Base-by-base conservation (phyloP, 1,140 invertebrate genomes). In the Drosophila bifasciata region DNA sequence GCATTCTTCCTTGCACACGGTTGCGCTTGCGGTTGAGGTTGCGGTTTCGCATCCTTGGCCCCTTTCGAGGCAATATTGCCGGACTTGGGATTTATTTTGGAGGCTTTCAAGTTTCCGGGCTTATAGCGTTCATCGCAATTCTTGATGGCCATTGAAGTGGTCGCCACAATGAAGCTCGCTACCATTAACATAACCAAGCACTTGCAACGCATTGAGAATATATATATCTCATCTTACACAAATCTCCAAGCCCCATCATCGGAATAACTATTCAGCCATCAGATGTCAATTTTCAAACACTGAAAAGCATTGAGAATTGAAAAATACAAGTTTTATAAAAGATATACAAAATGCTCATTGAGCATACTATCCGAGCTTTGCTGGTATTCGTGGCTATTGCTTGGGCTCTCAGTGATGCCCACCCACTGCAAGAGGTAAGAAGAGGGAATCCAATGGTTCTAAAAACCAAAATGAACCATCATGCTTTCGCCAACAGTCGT, bases 201-300 rank as follows among this genome's bases (percentile, higher is more conserved):
- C 28, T 15, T n/a, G 44, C n/a, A 66, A 66, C 45, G 71, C 77
- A 80, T 79, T 32, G 51, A 39, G 36, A 67, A 59, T 69, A 45
- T 74, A 25, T 6, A 55, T 68, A 43, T 77, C 16, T 19, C 66
- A 74, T 55, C 11, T 36, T 4, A 36, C 32, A 36, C 11, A 36
- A 36, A 67, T 55, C 39, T 60, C 69, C n/a, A 44, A 39, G 69
- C 43, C 32, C 1, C 11, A 36, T 43, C 11, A 41, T 8, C 41
- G 43, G 39, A 4, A 43, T 43, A 40, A 2, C 11, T 17, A 25
- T 2, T 21, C 11, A 21, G 7, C 6, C 5, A 5, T 46, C 17
- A 19, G 17, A 46, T 21, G 9, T 21, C 21, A 13, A 13, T 46
- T n/a, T 46, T 17, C 6, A 6, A 6, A 21, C 13, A 9, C 17